phyloP scores from a whole-genome alignment of 1,140 invertebrate species.

The Thrips palmi region DNA sequence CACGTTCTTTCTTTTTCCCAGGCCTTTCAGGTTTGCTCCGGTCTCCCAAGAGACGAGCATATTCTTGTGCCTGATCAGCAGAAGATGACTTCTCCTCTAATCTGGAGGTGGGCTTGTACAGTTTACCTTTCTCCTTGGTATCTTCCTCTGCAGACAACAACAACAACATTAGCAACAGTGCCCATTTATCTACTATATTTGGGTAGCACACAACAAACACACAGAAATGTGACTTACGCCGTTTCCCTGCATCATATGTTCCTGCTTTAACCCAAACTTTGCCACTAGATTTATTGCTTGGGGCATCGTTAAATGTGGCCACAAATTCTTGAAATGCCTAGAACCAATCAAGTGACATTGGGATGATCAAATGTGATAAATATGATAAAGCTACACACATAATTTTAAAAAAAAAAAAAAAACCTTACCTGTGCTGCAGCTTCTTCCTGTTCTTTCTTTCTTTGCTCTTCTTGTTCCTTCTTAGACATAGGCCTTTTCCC shows the following conservation, averaged over 20 bases:
- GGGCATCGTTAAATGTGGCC: slow-evolving; percentile 84
- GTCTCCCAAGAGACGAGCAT: slow-evolving; percentile 42
- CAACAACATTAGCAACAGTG: not conserved
- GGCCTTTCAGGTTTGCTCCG: slow-evolving; percentile 42
- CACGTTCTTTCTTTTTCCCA: slow-evolving; percentile 64
- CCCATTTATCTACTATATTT: slow-evolving; percentile 1
- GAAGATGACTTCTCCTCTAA: slow-evolving; percentile 37
- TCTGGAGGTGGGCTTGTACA: slow-evolving; percentile 84
- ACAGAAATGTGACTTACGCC: slow-evolving; percentile 39
- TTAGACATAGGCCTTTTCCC: slow-evolving; percentile 62
- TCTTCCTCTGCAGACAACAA: slow-evolving; percentile 48
- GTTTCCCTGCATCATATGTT: slow-evolving; percentile 83
- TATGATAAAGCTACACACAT: not conserved
- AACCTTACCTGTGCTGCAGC: slow-evolving; percentile 49
- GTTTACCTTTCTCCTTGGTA: slow-evolving; percentile 70
- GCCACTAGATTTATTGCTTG: slow-evolving; percentile 47
- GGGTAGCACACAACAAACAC: not conserved
- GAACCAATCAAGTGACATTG: slow-evolving; percentile 14
- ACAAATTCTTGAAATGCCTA: slow-evolving; percentile 94
- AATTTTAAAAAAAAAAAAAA: slow-evolving; percentile 11
- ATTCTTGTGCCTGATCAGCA: slow-evolving; percentile 42
- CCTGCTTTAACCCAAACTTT: slow-evolving; percentile 96
- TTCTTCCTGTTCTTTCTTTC: slow-evolving; percentile 77
- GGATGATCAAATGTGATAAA: slow-evolving; percentile 14
- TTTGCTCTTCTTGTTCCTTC: slow-evolving; percentile 69